Conservation (phyloP, 1,140 invertebrate species). For the Eufriesea mexicana region DNA sequence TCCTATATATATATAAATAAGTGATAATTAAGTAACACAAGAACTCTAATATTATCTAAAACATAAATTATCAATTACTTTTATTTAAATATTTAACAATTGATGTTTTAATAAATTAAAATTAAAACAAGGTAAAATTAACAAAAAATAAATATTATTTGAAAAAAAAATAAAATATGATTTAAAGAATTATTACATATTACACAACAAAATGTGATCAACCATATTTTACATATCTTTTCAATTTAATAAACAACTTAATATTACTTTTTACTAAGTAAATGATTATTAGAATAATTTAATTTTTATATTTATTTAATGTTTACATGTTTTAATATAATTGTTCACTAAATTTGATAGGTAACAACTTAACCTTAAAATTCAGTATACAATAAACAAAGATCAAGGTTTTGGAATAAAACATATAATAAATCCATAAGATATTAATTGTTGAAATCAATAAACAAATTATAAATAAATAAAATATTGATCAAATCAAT, state of each 20-base stretch:
- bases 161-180: neutral
- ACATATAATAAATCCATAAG: too few species aligned
- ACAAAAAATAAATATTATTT: neutral
- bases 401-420: slow-evolving; percentile 1
- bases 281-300: neutral
- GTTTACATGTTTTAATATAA: neutral
- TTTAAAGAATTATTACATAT: neutral
- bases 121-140: neutral
- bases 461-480: neutral
- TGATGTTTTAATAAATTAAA: neutral
- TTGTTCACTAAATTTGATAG: slow-evolving; percentile 6
- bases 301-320: neutral
- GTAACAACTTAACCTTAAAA: slow-evolving; percentile 41
- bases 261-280: neutral
- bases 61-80: neutral
- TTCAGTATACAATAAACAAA: slow-evolving; percentile 43
- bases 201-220: neutral
- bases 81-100: neutral
- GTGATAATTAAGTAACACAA: neutral
- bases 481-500: neutral
- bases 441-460: neutral
- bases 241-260: neutral
- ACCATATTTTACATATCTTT: neutral
- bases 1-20: neutral
- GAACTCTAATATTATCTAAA: neutral